phyloP scores from a whole-genome alignment of 2,888 invertebrate genomes.

The Tuta absoluta region DNA sequence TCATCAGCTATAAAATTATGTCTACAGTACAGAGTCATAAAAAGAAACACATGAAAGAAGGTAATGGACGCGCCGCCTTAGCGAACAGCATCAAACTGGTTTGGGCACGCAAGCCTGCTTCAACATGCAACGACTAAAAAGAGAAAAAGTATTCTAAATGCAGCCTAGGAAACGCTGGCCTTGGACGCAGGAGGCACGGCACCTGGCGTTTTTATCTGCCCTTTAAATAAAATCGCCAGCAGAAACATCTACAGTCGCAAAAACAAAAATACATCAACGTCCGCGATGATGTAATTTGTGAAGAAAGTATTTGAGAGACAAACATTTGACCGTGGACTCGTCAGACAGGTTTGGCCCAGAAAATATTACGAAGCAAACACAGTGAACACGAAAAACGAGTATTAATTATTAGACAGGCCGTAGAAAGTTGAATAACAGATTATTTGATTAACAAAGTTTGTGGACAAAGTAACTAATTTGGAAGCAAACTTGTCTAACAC shows the following conservation, averaged over 20 bases:
- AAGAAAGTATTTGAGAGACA: conserved; percentile 33
- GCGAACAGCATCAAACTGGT: conserved; percentile 73
- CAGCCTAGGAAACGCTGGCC: conserved; percentile 80
- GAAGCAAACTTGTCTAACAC: conserved; percentile 25
- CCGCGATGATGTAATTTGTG: conserved; percentile 51
- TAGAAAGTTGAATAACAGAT: conserved; percentile 36
- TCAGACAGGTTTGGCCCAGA: background rate
- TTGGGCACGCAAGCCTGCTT: conserved; percentile 75
- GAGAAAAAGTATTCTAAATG: conserved; percentile 76
- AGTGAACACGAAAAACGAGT: conserved; percentile 2
- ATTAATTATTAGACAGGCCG: background rate
- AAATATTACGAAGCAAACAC: background rate
- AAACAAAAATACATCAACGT: conserved; percentile 28
- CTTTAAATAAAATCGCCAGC: conserved; percentile 69
- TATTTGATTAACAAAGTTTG: background rate
- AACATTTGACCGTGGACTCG: conserved; percentile 4
- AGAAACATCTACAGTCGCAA: background rate
- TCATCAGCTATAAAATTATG: conserved; percentile 42
- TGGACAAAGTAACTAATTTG: conserved; percentile 8
- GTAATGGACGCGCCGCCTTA: conserved; percentile 67
- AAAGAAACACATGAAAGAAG: conserved; percentile 55
- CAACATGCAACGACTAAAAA: conserved; percentile 76
- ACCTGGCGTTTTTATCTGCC: conserved; percentile 79
- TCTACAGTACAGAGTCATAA: conserved; percentile 44
- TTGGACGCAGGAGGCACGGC: conserved; percentile 76